These are phyloP conservation scores for Epinephelus fuscoguttatus DNA, from an alignment of 2,113 vertebrate species.

Conservation along the genomic window DNA sequence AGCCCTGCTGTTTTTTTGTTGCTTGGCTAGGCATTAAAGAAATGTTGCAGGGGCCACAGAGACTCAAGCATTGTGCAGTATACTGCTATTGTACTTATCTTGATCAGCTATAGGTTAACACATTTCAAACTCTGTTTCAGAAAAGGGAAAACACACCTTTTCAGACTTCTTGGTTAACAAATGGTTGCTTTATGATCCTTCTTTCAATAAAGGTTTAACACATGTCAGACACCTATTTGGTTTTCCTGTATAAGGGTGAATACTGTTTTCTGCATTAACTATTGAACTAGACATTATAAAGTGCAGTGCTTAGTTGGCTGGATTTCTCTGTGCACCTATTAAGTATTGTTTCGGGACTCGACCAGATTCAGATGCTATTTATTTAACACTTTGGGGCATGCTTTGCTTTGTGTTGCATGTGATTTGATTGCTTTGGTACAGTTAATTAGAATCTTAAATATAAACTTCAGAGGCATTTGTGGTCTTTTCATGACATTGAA, in stretches of 20 bases:
- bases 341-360: not conserved
- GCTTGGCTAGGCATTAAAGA: not conserved
- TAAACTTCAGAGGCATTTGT: not conserved
- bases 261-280: not conserved
- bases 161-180: not conserved
- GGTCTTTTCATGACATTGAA: not conserved
- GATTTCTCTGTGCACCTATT: not conserved
- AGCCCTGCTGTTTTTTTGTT: conserved; percentile 2
- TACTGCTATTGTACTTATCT: not conserved
- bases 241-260: not conserved
- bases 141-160: not conserved
- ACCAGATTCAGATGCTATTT: not conserved
- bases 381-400: not conserved
- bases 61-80: not conserved
- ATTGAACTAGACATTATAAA: not conserved
- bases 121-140: not conserved
- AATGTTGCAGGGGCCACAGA: not conserved
- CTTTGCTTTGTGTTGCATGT: not conserved
- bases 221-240: not conserved
- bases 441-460: not conserved
- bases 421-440: not conserved
- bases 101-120: not conserved
- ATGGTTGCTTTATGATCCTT: not conserved
- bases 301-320: not conserved
- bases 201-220: not conserved